Evolutionary conservation across 1,140 invertebrate species (phyloP), one percentile per base, ranked within the genome.

Genomic region (Mamestra configurata): DNA sequence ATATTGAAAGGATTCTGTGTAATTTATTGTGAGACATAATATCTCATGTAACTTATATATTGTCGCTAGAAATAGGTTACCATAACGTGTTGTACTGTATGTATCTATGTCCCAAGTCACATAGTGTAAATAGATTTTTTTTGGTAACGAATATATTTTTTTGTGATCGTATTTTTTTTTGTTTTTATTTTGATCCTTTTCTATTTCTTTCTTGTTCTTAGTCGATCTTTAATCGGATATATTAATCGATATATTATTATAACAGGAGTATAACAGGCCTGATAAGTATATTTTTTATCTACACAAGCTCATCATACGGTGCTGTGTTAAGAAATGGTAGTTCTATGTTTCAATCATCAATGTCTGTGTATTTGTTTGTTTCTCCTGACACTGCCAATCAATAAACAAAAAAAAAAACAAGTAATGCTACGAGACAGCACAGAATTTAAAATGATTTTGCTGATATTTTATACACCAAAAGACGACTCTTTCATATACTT

Each of bases 141-240:
- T 88, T 85, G 79, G 79, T 82, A 84, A 84, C 81, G 82, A 89
- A 91, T 90, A 91, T 84, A 83, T 85, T 90, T 89, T 90, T 91
- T 91, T 90, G 90, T 91, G 90, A 91, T 88, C 82, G 79, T 79
- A 82, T 66, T 72, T 79, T 79, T 82, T 79, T 79, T 79, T 79
- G 81, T 79, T 79, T 81, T 84, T 85, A 83, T 83, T 86, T 86
- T 83, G 59, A 59, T 85, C 83, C 82, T 81, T 82, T 75, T 72
- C 37, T 61, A 70, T 43, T 35, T 53, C 49, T 61, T 49, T 78
- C 76, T 68, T 77, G 61, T 59, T 22, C 61, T 77, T 64, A 77
- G n/a, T 66, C 46, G 51, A 70, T 51, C 24, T 31, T 82, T 77
- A 22, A 20, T 53, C 61, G 35, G 18, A 11, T 66, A 66, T 66